Conservation (phyloP, 2,888 invertebrate genomes). For the Ferdinandea cuprea region DNA sequence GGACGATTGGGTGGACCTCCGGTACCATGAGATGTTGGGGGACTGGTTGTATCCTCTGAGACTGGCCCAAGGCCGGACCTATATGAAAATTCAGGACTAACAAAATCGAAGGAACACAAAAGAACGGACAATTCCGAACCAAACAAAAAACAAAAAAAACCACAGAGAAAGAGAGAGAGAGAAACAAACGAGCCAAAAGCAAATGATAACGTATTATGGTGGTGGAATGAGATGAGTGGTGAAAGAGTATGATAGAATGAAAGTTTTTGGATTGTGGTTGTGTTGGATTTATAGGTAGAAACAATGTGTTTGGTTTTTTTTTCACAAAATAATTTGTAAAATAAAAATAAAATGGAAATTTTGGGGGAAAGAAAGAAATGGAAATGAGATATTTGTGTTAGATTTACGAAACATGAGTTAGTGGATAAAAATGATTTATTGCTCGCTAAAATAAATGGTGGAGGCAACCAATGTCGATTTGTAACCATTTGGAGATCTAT, state of each 20-base stretch:
- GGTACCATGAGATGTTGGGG: conserved; percentile 81
- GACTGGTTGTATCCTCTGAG: conserved; percentile 84
- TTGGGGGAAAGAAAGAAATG: conserved; percentile 64
- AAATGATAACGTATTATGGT: conserved; percentile 55
- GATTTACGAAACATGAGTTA: conserved; percentile 68
- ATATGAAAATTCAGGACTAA: conserved; percentile 93
- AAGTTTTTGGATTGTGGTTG: conserved; percentile 59
- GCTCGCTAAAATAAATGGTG: conserved; percentile 30
- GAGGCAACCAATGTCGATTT: neutral
- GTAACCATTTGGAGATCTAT: conserved; percentile 60
- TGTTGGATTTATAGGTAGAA: conserved; percentile 3
- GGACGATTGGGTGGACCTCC: conserved; percentile 95
- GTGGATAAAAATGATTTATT: conserved; percentile 66
- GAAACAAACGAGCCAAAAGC: conserved; percentile 74
- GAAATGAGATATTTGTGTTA: conserved; percentile 70
- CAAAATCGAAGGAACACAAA: conserved; percentile 80
- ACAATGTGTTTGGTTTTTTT: conserved; percentile 30
- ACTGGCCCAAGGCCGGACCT: conserved; percentile 88
- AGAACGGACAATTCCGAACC: conserved; percentile 71
- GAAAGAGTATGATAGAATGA: conserved; percentile 67
- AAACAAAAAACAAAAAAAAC: conserved; percentile 74
- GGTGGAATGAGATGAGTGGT: conserved; percentile 58
- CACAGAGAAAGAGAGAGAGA: conserved; percentile 64
- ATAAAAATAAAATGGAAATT: conserved; percentile 71
- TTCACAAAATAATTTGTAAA: conserved; percentile 9